Percentiles rank a stretch among this genome's conserved stretches.
These are phyloP conservation scores for Acropora tenuis DNA, from an alignment of 64 coral and sea anemone genomes.

Conservation along the genomic window DNA sequence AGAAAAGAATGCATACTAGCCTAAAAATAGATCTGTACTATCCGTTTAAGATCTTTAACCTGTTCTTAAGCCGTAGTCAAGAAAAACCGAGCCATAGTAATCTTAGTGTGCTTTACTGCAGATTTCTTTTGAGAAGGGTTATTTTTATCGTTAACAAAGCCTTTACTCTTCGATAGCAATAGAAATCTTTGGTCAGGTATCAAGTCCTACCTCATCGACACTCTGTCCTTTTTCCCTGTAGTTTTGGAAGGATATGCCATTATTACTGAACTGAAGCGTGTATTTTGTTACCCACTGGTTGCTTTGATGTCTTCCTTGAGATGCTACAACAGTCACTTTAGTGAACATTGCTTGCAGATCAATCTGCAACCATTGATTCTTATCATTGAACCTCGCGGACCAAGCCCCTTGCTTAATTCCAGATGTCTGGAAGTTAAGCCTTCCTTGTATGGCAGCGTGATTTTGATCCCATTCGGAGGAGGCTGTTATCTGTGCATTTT, in stretches of 20 bases:
- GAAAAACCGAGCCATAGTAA: too few relatives aligned
- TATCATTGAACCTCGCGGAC: conserved; percentile 8
- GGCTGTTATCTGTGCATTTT: neutral
- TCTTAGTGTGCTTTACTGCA: too few relatives aligned
- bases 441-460: neutral
- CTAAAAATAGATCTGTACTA: too few relatives aligned
- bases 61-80: too few relatives aligned
- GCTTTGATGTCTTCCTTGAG: neutral
- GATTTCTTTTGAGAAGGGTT: too few relatives aligned
- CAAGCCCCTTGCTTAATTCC: neutral
- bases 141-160: too few relatives aligned
- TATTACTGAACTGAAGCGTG: neutral
- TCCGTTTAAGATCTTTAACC: too few relatives aligned
- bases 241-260: neutral
- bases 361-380: conserved; percentile 34
- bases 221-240: neutral
- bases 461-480: neutral
- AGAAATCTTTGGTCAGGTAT: too few relatives aligned
- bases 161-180: too few relatives aligned
- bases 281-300: conserved; percentile 27
- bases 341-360: neutral
- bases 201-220: neutral
- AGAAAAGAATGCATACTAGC: too few relatives aligned
- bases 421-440: neutral
- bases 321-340: conserved; percentile 6